Base-by-base conservation (phyloP, 92 coral and sea anemone species). In the Nematostella vectensis region DNA sequence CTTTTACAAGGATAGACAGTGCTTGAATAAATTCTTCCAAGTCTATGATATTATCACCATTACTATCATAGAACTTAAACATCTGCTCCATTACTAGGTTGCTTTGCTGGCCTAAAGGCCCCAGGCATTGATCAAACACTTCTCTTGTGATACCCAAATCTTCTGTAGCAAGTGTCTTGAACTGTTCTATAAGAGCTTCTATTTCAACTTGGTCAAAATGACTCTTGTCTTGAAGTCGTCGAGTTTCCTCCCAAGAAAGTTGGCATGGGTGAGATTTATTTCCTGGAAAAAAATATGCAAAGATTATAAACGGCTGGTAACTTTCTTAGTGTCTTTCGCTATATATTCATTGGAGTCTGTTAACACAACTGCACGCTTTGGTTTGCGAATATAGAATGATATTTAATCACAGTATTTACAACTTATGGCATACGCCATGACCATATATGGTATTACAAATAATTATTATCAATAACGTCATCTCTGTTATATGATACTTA, bases 41-140 rank as follows among this genome's bases (percentile, higher is more conserved):
- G 57, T 88, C 83, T 38, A 93, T 93, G 20, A 87, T 62, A 31
- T 85, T 82, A 54, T 93, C 91, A 10, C 52, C 71, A 39, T 63
- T 74, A 62, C 78, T 88, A 58, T 93, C 99, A 68, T 93, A 93
- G 63, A 93, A 93, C 48, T 68, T 58, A 61, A 93, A 93, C 99
- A 93, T 93, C 70, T 83, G 89, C 21, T 93, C 99, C 96, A 93
- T 87, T 11, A 87, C 96, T n/a, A 93, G 67, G 59, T 87, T 93
- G 55, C 72, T 78, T 43, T 78, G 83, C 48, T 83, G 81, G 38
- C 99, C 99, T 8, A 93, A 61, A 13, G 99, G 96, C 1, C 99
- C 99, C 37, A 93, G 69, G 61, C 99, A 82, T 40, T 81, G 89
- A 61, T 82, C 83, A 63, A 86, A 93, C n/a, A 88, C 99, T 60